Evolutionary conservation across 2,888 invertebrate genomes (phyloP), one percentile per base, ranked within the genome.

Genomic region (Polydrusus cervinus): DNA sequence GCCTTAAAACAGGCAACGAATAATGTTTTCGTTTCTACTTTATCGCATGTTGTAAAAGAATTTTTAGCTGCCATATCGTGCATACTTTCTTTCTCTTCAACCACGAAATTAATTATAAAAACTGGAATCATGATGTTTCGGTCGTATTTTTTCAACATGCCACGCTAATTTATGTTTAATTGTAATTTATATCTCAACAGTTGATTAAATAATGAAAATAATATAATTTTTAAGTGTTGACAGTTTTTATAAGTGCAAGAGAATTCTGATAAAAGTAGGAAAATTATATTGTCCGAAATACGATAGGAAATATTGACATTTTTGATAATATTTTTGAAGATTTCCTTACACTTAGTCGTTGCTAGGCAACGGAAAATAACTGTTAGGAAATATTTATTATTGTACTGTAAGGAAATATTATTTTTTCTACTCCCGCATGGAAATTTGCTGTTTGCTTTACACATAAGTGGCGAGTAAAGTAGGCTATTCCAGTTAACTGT

Each of bases 91-190:
- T 57, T 25, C 8, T 38, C 34, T 34, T 34, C 34, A 57, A 25
- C 25, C 57, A 57, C 38, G 57, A 57, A 34, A 38, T 57, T 57
- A 57, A 57, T 57, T 57, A 57, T 57, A 14, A 38, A 38, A 38
- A 57, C 57, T 38, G 34, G 16, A 57, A 14, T 57, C 34, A 57
- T 57, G 0, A 57, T 57, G 57, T 57, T 57, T 34, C 16, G n/a
- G 16, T 20, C 57, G 16, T 30, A 57, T 14, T 10, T 57, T 57
- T 55, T 57, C n/a, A 38, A 57, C 57, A 34, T 38, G 57, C n/a
- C 57, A 57, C 57, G 57, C 34, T 10, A 55, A 30, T 55, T 55
- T 55, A 30, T 8, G 30, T 55, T 55, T 55, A 55, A 55, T 55
- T 30, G n/a, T 25, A 30, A 14, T 57, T 57, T 57, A n/a, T 57